A percentile compares a stretch with the other conserved stretches of the same genome.
Evolutionary conservation across 2,888 invertebrate species (phyloP).

Genomic region (Tinea semifulvella): DNA sequence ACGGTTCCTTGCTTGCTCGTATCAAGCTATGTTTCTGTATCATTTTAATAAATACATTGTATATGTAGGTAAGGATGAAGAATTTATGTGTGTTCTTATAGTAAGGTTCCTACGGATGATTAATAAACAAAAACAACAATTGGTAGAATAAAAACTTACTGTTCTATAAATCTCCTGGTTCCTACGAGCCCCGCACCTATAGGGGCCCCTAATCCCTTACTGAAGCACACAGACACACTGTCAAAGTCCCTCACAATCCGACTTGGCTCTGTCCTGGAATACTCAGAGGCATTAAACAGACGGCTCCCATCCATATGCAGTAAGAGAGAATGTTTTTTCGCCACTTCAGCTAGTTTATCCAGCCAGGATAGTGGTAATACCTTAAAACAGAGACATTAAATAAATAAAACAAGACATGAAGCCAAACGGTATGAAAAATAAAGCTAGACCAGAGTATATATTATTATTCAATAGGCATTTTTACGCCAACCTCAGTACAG

Average conservation of each 20-base stretch:
- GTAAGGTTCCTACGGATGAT: too few species aligned
- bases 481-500: too few species aligned
- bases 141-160: conserved; percentile 66
- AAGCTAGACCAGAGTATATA: too few species aligned
- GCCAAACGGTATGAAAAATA: too few species aligned
- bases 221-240: conserved; percentile 82
- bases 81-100: too few species aligned
- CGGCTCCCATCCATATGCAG: conserved; percentile 91
- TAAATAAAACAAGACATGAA: too few species aligned
- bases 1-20: too few species aligned
- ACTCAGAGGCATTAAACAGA: conserved; percentile 81
- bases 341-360: conserved; percentile 68
- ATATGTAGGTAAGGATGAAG: too few species aligned
- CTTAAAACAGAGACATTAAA: conserved; percentile 23
- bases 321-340: conserved; percentile 50
- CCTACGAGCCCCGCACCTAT: conserved; percentile 83
- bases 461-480: too few species aligned
- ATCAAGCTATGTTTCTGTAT: too few species aligned
- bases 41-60: too few species aligned
- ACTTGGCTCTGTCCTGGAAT: conserved; percentile 65
- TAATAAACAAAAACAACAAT: too few species aligned
- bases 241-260: conserved; percentile 73
- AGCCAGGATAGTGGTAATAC: conserved; percentile 78
- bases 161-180: conserved; percentile 66
- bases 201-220: conserved; percentile 86